Conservation (phyloP, 2,797 vertebrate species). For the Aselliscus stoliczkanus region DNA sequence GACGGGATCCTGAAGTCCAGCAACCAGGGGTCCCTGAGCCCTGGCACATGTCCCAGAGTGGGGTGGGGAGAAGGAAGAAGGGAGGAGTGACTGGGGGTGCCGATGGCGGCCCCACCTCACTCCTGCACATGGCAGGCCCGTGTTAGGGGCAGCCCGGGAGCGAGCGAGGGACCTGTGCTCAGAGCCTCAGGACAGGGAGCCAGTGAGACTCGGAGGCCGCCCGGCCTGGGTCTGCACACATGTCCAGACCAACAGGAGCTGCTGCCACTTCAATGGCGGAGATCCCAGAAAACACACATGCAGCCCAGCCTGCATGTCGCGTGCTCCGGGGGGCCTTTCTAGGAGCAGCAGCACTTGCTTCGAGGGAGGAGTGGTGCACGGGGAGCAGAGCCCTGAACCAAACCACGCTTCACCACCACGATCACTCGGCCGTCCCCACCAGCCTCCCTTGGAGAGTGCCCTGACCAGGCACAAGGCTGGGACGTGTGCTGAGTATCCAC, state of each 20-base stretch:
- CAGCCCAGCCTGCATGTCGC: background rate
- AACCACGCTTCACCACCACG: background rate
- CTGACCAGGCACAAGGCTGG: background rate
- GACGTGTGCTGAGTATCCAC: no score
- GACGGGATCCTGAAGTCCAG: background rate
- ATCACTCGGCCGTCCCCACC: background rate
- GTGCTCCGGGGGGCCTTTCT: background rate
- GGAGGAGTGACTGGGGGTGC: background rate
- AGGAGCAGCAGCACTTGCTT: background rate
- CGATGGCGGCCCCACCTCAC: no score
- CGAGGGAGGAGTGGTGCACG: background rate
- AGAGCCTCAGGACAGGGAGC: no score
- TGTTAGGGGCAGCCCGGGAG: background rate
- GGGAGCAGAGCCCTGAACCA: background rate
- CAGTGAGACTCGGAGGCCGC: background rate
- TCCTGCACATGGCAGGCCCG: no score
- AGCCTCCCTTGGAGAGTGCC: background rate
- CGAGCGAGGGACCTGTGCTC: background rate
- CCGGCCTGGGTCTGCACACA: background rate
- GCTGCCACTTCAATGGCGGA: rapidly evolving
- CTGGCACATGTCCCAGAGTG: no score
- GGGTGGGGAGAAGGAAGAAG: no score
- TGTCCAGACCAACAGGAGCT: background rate
- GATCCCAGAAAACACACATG: background rate
- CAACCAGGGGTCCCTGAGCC: background rate